These are phyloP conservation scores for Odocoileus virginianus DNA, from an alignment of 2,113 vertebrate species.

Conservation along the genomic window DNA sequence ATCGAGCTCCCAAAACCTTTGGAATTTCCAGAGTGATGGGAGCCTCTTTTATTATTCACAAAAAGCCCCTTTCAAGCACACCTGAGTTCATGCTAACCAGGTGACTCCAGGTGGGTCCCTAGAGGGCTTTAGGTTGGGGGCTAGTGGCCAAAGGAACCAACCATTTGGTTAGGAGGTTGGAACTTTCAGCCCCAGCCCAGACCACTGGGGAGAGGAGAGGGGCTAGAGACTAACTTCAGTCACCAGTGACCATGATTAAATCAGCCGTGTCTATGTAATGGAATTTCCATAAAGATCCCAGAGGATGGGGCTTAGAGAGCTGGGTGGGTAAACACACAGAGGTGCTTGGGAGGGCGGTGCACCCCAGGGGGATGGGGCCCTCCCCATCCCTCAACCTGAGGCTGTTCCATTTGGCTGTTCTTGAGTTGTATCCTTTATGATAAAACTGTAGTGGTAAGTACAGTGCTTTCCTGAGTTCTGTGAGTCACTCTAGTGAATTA, in stretches of 20 bases:
- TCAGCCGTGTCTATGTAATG: not conserved
- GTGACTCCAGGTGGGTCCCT: not conserved
- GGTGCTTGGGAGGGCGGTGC: not conserved
- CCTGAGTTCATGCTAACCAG: not conserved
- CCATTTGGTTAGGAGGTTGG: too few relatives aligned
- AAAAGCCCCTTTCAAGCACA: not conserved
- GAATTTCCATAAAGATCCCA: not conserved
- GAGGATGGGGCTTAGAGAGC: not conserved
- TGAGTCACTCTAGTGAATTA: not conserved
- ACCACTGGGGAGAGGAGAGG: not conserved
- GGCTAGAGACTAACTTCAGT: not conserved
- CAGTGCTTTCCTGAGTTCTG: not conserved
- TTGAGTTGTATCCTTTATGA: not conserved
- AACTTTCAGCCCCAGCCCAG: not conserved
- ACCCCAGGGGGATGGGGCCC: not conserved
- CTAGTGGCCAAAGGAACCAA: not conserved
- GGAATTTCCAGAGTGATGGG: not conserved
- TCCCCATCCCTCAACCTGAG: not conserved
- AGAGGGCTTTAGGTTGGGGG: not conserved
- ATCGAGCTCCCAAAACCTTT: not conserved
- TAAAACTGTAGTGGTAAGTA: not conserved
- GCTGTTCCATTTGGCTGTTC: not conserved
- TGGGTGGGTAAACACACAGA: fast-evolving
- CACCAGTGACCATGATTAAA: not conserved
- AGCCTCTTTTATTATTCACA: not conserved